Conservation (phyloP, 2,113 vertebrate species). For the Etia nguti region DNA sequence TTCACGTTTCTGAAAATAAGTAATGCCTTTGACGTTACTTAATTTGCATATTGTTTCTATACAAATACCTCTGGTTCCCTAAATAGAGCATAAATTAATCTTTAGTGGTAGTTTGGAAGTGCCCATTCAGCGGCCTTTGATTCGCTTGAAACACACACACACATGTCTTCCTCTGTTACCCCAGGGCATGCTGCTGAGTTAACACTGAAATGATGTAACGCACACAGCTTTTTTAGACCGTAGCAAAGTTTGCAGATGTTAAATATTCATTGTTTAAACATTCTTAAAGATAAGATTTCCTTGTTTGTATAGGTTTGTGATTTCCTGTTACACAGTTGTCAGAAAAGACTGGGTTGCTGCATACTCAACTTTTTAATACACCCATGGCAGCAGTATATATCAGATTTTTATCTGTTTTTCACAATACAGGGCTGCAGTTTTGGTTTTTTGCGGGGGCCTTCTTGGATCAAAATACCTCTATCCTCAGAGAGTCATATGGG, state of each 20-base stretch:
- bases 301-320: background rate
- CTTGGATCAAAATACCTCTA: background rate
- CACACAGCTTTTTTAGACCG: background rate
- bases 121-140: background rate
- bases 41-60: background rate
- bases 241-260: background rate
- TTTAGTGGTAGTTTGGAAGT: background rate
- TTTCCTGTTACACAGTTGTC: background rate
- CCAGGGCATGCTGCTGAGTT: background rate
- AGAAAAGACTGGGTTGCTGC: background rate
- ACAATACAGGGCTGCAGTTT: background rate
- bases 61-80: background rate
- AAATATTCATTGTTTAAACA: background rate
- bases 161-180: background rate
- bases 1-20: background rate
- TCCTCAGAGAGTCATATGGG: background rate
- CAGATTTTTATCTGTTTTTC: background rate
- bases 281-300: background rate
- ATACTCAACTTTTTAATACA: background rate
- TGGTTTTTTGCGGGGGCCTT: rapidly evolving
- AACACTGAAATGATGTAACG: background rate
- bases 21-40: background rate
- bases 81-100: background rate
- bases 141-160: background rate
- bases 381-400: background rate